A percentile compares a stretch with the other conserved stretches of the same genome.
These are phyloP conservation scores for Zenarchopterus dispar DNA, from an alignment of 2,797 vertebrate genomes.

Conservation along the genomic window DNA sequence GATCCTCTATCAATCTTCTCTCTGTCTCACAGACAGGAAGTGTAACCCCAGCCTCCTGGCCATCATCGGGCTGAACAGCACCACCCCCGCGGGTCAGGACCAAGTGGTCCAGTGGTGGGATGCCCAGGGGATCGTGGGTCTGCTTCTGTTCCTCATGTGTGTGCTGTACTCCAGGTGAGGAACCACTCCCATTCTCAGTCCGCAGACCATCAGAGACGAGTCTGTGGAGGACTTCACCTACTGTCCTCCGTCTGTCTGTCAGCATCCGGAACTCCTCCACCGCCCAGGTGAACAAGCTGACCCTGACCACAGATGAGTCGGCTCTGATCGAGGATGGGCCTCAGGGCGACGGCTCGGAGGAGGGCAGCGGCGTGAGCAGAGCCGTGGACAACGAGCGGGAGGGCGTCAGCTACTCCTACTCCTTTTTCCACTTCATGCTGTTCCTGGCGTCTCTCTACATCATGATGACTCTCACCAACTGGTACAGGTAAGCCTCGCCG, in stretches of 20 bases:
- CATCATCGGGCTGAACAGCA: slow-evolving; percentile 94
- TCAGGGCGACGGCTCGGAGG: slow-evolving; percentile 85
- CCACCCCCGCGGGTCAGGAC: slow-evolving; percentile 81
- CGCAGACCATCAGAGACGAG: not conserved
- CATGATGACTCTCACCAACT: slow-evolving; percentile 99
- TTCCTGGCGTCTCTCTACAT: slow-evolving; percentile 98
- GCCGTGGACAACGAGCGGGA: slow-evolving; percentile 95
- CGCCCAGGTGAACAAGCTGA: slow-evolving; percentile 95
- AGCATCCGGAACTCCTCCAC: slow-evolving; percentile 97
- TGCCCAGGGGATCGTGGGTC: slow-evolving; percentile 94
- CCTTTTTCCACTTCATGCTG: slow-evolving; percentile 99
- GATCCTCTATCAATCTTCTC: too few relatives aligned
- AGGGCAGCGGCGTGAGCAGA: slow-evolving; percentile 77
- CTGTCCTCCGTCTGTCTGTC: not conserved
- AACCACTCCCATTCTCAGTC: not conserved
- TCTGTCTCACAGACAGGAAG: slow-evolving; percentile 84
- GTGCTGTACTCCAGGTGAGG: slow-evolving; percentile 96
- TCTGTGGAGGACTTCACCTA: not conserved
- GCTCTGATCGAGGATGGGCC: slow-evolving; percentile 94
- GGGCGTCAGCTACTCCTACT: slow-evolving; percentile 96
- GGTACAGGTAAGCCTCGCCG: slow-evolving; percentile 77
- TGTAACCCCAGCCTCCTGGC: slow-evolving; percentile 96
- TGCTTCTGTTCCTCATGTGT: slow-evolving; percentile 95
- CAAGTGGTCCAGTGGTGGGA: slow-evolving; percentile 97
- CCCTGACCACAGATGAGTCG: slow-evolving; percentile 93